Evolutionary conservation across 2,888 invertebrate genomes (phyloP).

Genomic region (Xanthorhoe designata): DNA sequence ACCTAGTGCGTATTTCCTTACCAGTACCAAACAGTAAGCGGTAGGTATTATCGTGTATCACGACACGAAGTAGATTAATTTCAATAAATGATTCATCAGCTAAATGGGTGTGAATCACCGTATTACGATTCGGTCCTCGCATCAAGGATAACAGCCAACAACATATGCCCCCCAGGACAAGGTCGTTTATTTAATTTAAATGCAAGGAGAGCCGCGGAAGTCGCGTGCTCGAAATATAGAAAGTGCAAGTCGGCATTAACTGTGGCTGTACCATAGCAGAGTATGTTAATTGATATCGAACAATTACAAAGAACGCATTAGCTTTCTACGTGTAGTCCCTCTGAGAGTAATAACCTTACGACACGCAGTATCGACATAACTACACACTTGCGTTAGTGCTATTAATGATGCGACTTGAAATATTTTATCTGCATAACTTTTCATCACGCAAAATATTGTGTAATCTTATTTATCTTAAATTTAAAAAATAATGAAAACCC

Average conservation of each 20-base stretch:
- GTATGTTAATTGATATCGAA: conserved; percentile 73
- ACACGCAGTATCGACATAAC: conserved; percentile 47
- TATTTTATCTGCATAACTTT: not conserved
- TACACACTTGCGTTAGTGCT: not conserved
- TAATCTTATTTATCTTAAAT: too few relatives aligned
- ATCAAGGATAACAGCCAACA: conserved; percentile 55
- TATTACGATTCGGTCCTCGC: conserved; percentile 67
- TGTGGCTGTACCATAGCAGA: conserved; percentile 62
- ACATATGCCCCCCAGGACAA: conserved; percentile 48
- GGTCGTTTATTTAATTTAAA: conserved; percentile 60
- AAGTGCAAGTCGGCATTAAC: conserved; percentile 72
- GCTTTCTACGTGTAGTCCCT: conserved; percentile 64
- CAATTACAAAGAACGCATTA: conserved; percentile 56
- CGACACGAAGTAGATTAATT: conserved; percentile 29
- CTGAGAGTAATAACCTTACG: conserved; percentile 58
- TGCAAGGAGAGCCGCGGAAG: conserved; percentile 66
- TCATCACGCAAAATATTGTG: not conserved
- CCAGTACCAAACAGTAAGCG: conserved; percentile 12
- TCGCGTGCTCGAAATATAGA: conserved; percentile 71
- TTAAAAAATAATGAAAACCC: too few relatives aligned
- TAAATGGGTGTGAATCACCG: conserved; percentile 64
- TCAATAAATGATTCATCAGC: conserved; percentile 63
- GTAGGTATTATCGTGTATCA: conserved; percentile 7
- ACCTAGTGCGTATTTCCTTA: conserved; percentile 27
- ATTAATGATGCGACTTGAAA: not conserved